These are phyloP conservation scores for Cephus runcator DNA, from an alignment of 2,888 invertebrate species.

Conservation along the genomic window DNA sequence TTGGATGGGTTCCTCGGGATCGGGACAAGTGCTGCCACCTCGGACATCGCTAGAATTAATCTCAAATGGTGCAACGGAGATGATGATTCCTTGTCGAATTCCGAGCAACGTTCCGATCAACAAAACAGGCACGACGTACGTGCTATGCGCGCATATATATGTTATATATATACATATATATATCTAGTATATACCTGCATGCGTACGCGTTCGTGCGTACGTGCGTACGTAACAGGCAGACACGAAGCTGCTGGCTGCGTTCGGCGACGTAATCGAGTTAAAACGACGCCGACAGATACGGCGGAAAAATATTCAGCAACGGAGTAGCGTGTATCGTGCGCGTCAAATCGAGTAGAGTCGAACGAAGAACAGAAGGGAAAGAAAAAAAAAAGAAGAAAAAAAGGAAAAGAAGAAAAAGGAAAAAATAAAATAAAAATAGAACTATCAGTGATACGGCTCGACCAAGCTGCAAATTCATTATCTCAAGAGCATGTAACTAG, in stretches of 20 bases:
- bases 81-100: slow-evolving; percentile 11
- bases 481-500: too few relatives aligned
- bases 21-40: slow-evolving; percentile 22
- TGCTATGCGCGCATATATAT: neutral
- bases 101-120: slow-evolving; percentile 10
- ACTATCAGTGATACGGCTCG: too few relatives aligned
- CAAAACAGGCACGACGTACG: slow-evolving; percentile 9
- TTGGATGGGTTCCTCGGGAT: neutral
- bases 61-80: slow-evolving; percentile 18
- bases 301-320: too few relatives aligned
- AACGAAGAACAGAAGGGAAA: neutral
- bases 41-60: slow-evolving; percentile 17
- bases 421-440: too few relatives aligned
- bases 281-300: too few relatives aligned
- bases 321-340: slow-evolving; percentile 3
- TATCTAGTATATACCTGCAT: neutral
- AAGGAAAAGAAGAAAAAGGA: neutral
- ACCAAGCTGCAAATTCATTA: too few relatives aligned
- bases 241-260: slow-evolving; percentile 11
- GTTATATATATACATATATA: too few relatives aligned
- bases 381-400: neutral
- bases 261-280: neutral
- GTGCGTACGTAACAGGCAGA: slow-evolving; percentile 10
- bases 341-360: neutral
- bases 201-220: slow-evolving; percentile 4